phyloP scores from a whole-genome alignment of 37 sponge, comb jelly and placozoan species.

The Agelas oroides region DNA sequence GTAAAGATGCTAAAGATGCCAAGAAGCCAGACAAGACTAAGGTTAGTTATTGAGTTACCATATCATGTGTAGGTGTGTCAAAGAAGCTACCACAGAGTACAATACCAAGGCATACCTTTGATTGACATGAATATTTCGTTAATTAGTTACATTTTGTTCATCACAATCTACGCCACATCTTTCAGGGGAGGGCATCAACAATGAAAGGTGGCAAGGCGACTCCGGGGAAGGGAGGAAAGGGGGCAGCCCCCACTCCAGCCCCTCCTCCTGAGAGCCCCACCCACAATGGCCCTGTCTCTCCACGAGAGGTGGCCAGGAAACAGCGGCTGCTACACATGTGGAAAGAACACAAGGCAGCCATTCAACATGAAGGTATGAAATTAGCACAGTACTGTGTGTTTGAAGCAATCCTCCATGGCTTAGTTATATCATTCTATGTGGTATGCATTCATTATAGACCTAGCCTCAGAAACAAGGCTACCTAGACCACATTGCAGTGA shows the following conservation, averaged over 20 bases:
- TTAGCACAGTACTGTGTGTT: too few species aligned
- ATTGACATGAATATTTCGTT: too few species aligned
- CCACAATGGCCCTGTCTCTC: background rate
- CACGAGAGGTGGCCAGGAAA: constrained; percentile 30
- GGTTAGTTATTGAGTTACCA: too few species aligned
- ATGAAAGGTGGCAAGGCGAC: background rate
- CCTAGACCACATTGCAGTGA: too few species aligned
- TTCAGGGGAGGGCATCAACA: background rate
- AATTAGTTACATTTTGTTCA: too few species aligned
- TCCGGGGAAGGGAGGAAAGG: background rate
- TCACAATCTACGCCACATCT: too few species aligned
- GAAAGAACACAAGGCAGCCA: constrained; percentile 57
- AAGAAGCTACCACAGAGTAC: too few species aligned
- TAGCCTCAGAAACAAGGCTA: too few species aligned
- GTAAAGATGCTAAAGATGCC: constrained; percentile 7
- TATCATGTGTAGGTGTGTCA: too few species aligned
- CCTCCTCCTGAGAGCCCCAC: background rate
- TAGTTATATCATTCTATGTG: background rate
- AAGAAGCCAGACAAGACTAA: constrained; percentile 14
- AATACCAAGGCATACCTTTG: too few species aligned
- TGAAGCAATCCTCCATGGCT: background rate
- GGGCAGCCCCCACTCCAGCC: background rate
- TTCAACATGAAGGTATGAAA: constrained; percentile 69
- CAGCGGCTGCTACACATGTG: constrained; percentile 39
- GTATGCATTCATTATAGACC: too few species aligned